Base-by-base conservation (phyloP, 2,113 vertebrate species). In the Lepisosteus osseus region DNA sequence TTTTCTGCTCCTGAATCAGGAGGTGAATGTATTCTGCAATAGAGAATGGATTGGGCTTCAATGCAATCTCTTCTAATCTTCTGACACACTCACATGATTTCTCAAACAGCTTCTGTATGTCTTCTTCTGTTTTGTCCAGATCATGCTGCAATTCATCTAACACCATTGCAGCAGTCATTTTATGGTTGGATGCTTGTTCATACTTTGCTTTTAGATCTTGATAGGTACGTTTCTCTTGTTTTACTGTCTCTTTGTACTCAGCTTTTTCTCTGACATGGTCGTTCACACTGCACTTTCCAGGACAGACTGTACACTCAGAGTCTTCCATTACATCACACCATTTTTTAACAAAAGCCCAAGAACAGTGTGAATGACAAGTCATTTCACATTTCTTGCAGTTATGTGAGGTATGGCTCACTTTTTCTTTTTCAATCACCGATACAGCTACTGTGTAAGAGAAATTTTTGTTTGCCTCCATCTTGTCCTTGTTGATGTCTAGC, bases 321-420 rank as follows among this genome's bases (percentile, higher is more conserved):
- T 51, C 8, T 51, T 3, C 44, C 54, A 69, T 69, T 43, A 44
- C 54, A 69, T 41, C 68, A 61, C 68, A 69, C 68, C 68, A 69
- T 12, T 17, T 7, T 56, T 44, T 11, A 11, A 4, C 14, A 44
- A 41, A 13, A 4, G 59, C 56, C n/a, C 57, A 0, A 2, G 12
- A 44, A n/a, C 68, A 69, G 2, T 54, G 68, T 11, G 57, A 61
- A 14, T 69, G 68, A 61, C 68, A 69, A 14, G 41, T 69, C 40
- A 42, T 45, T 56, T 69, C n/a, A 69, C 68, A 69, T 7, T 6
- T 43, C 4, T 0, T 15, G 41, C 68, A 69, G 41, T 41, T 14
- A 9, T 55, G 57, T 59, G 55, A 54, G 4, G 7, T 3, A 14
- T 69, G 0, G 3, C 3, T 13, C 1, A 55, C 13, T 8, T 69